Evolutionary conservation across 2,797 vertebrate genomes (phyloP).

Genomic region (Glossophaga mutica): DNA sequence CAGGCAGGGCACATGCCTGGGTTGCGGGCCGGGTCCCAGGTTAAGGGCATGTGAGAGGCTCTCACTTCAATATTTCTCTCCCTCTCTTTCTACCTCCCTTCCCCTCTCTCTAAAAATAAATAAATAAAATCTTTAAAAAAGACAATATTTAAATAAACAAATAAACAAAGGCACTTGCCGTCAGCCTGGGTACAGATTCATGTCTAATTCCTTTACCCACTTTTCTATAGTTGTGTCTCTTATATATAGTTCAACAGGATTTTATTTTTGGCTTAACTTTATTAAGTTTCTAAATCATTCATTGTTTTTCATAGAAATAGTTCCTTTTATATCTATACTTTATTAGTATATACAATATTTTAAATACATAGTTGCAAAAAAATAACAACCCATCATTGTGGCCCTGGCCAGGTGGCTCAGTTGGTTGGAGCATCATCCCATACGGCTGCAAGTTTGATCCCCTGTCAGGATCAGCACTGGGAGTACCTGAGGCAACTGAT

Average conservation of each 20-base stretch:
- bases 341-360: not conserved
- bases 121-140: no score
- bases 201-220: not conserved
- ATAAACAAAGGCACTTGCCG: not conserved
- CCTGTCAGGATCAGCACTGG: not conserved
- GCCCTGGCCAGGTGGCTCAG: not conserved
- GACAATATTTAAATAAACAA: no score
- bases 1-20: no score
- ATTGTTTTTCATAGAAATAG: not conserved
- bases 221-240: not conserved
- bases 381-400: not conserved
- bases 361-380: not conserved
- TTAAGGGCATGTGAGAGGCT: no score
- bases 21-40: no score
- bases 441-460: not conserved
- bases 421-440: not conserved
- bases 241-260: not conserved
- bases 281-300: not conserved
- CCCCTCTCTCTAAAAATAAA: no score
- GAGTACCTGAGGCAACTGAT: not conserved
- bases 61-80: no score
- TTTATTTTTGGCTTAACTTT: constrained; percentile 8
- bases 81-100: no score
- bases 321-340: not conserved
- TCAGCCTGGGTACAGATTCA: not conserved